These are phyloP conservation scores for Lordiphosa mommai DNA, from an alignment of 1,140 invertebrate species.

Conservation along the genomic window DNA sequence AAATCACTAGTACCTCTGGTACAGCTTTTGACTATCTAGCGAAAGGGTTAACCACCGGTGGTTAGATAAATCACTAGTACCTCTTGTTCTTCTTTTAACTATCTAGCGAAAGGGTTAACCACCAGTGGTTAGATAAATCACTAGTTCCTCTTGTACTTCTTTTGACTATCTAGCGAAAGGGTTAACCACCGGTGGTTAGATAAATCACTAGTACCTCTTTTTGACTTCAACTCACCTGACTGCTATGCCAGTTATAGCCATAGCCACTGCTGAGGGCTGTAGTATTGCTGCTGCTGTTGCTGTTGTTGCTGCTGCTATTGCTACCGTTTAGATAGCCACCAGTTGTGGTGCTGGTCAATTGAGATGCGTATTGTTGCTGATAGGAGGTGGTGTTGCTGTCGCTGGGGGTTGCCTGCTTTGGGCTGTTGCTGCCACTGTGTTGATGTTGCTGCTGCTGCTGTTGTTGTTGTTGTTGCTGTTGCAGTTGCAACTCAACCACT, in stretches of 20 bases:
- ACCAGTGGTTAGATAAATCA: no score
- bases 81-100: no score
- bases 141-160: no score
- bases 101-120: no score
- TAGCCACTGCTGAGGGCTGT: conserved; percentile 39
- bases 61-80: no score
- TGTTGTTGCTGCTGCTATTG: conserved; percentile 15
- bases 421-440: conserved; percentile 55
- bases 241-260: conserved; percentile 73
- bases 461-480: conserved; percentile 44
- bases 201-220: neutral
- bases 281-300: conserved; percentile 17
- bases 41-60: no score
- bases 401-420: conserved; percentile 50
- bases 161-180: no score
- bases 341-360: conserved; percentile 52
- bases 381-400: conserved; percentile 73
- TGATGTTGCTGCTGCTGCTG: conserved; percentile 47
- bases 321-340: conserved; percentile 64
- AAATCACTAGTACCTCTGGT: conserved; percentile 1
- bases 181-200: neutral
- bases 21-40: no score
- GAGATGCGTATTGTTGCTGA: conserved; percentile 78
- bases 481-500: conserved; percentile 56
- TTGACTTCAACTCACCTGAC: conserved; percentile 75